Conservation (phyloP, 2,113 vertebrate genomes). For the Ophiodon elongatus region DNA sequence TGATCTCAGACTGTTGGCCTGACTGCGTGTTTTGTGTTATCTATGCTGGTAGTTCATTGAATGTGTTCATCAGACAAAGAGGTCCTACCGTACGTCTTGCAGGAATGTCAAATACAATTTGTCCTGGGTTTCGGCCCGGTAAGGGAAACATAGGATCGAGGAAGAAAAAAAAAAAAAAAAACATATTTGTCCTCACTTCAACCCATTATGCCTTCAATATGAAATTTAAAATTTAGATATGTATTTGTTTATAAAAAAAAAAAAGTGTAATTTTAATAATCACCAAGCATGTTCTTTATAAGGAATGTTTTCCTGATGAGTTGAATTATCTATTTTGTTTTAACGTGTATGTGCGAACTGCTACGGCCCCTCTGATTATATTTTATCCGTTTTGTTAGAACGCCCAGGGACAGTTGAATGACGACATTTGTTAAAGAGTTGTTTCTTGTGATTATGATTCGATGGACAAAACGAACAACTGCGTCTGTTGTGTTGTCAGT, state of each 20-base stretch:
- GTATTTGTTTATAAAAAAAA: slow-evolving; percentile 79
- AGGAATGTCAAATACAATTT: slow-evolving; percentile 57
- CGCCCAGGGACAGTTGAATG: slow-evolving; percentile 68
- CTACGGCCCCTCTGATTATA: slow-evolving; percentile 63
- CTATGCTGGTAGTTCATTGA: slow-evolving; percentile 64
- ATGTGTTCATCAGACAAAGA: slow-evolving; percentile 59
- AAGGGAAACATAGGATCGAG: slow-evolving; percentile 53
- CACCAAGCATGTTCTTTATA: slow-evolving; percentile 80
- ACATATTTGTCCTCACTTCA: slow-evolving; percentile 65
- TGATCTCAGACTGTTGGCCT: slow-evolving; percentile 31
- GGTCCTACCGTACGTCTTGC: slow-evolving; percentile 33
- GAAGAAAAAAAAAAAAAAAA: slow-evolving; percentile 15
- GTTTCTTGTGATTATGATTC: slow-evolving; percentile 67
- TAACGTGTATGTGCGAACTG: slow-evolving; percentile 65
- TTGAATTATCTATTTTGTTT: slow-evolving; percentile 76
- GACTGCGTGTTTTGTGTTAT: slow-evolving; percentile 38
- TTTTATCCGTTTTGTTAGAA: slow-evolving; percentile 62
- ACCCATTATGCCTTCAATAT: slow-evolving; percentile 77
- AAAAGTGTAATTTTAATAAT: slow-evolving; percentile 76
- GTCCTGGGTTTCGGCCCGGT: slow-evolving; percentile 49
- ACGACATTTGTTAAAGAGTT: slow-evolving; percentile 55
- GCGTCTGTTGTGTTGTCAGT: slow-evolving; percentile 65
- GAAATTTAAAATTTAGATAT: slow-evolving; percentile 72
- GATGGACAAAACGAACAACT: slow-evolving; percentile 60
- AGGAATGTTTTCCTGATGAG: slow-evolving; percentile 77